Evolutionary conservation across 2,888 invertebrate genomes (phyloP).

Genomic region (Metellina segmentata): DNA sequence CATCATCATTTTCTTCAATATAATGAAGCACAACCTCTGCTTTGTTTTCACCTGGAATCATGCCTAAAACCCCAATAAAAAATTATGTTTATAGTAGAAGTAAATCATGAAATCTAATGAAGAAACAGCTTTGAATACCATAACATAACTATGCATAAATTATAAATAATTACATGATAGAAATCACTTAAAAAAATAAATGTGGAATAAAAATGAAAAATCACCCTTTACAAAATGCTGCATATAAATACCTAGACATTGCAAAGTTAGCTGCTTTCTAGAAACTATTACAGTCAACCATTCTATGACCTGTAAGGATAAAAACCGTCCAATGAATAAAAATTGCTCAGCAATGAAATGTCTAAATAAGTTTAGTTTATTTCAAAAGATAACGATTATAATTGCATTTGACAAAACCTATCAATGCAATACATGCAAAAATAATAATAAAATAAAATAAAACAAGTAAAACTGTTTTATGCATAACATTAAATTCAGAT

Average conservation of each 20-base stretch:
- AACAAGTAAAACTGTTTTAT: no score
- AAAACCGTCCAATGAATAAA: background rate
- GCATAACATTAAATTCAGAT: no score
- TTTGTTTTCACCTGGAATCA: conserved; percentile 56
- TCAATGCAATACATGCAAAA: no score
- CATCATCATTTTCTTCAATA: conserved; percentile 79
- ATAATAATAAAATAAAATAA: no score
- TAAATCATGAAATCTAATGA: no score
- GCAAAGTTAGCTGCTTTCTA: conserved; percentile 54
- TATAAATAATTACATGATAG: no score
- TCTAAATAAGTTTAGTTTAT: no score
- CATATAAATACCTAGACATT: conserved; percentile 48
- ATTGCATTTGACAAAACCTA: no score
- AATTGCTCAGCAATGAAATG: background rate
- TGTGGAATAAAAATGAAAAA: background rate
- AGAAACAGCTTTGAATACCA: no score
- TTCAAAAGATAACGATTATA: no score
- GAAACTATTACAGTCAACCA: conserved; percentile 61
- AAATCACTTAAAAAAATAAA: background rate
- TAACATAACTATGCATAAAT: no score
- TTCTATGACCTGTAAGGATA: conserved; percentile 53
- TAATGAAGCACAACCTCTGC: conserved; percentile 80
- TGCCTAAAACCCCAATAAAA: conserved; percentile 33
- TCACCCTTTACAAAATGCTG: background rate
- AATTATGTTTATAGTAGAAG: background rate